These are phyloP conservation scores for Istiophorus platypterus DNA, from an alignment of 2,113 vertebrate species.

Conservation along the genomic window DNA sequence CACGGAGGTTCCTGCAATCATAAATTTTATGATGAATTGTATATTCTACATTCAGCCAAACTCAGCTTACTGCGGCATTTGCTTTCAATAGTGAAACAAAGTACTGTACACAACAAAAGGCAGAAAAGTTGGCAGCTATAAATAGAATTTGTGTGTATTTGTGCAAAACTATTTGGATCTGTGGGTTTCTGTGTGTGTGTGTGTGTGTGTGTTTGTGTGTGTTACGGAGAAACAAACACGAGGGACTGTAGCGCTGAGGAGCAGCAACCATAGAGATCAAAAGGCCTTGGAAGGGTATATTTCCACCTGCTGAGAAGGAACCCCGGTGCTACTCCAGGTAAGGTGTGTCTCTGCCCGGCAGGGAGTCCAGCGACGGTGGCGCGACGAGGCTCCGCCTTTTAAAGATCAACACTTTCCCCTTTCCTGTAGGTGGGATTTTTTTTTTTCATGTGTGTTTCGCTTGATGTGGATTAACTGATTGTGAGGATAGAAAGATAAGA, in stretches of 20 bases:
- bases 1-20: slow-evolving; percentile 12
- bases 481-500: slow-evolving; percentile 9
- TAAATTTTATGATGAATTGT: slow-evolving; percentile 10
- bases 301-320: slow-evolving; percentile 44
- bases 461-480: slow-evolving; percentile 29
- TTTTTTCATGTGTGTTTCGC: slow-evolving; percentile 18
- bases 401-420: slow-evolving; percentile 42
- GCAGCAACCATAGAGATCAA: slow-evolving; percentile 44
- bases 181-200: slow-evolving; percentile 3
- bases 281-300: slow-evolving; percentile 35
- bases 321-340: neutral
- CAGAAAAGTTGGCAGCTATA: slow-evolving; percentile 31
- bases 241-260: slow-evolving; percentile 30
- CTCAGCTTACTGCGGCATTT: neutral
- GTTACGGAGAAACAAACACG: slow-evolving; percentile 34
- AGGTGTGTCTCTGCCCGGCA: slow-evolving; percentile 17
- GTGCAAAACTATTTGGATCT: slow-evolving; percentile 11
- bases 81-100: slow-evolving; percentile 20
- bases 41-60: slow-evolving; percentile 25
- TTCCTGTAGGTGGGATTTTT: neutral
- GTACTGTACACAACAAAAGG: neutral
- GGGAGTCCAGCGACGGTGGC: slow-evolving; percentile 24
- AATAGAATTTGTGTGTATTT: slow-evolving; percentile 33
- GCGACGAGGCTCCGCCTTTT: slow-evolving; percentile 21
- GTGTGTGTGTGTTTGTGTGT: slow-evolving; percentile 14